Base-by-base conservation (phyloP, 2,888 invertebrate genomes). In the Nomada fucata region DNA sequence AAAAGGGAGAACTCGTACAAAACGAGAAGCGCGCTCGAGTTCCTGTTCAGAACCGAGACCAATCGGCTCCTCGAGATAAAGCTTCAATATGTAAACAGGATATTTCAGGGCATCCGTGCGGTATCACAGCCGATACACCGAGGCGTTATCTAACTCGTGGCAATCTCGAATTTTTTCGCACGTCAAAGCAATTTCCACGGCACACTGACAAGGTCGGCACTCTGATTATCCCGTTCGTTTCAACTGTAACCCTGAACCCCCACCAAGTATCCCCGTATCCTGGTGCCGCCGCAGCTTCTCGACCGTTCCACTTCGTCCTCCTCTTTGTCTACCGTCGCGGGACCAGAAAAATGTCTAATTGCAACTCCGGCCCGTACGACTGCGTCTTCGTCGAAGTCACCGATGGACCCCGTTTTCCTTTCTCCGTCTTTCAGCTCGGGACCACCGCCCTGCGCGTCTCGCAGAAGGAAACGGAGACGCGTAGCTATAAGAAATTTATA, bases 161-260 rank as follows among this genome's bases (percentile, higher is more conserved):
- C 63, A 52, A 63, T 79, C 76, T 69, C 82, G 68, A 52, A 53
- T 53, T 79, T 64, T 53, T 29, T 67, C 5, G 57, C 15, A 53
- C 26, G 29, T 74, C 70, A 55, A 68, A 68, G 64, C 64, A 76
- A 67, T 79, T 79, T 79, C 82, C 65, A 72, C 65, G 36, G 67
- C 4, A 63, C 80, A 50, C 47, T 61, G 80, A 78, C 82, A 88
- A 86, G 86, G 86, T 70, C 73, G 57, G 26, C 68, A 23, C 47
- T 59, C 73, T 42, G 76, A 61, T 79, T 82, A 55, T 77, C 72
- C 69, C 81, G 63, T 52, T 70, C 67, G 80, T 68, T 64, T 76
- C 84, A 65, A 65, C 63, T 65, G 79, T 88, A 90, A 89, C 90
- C 90, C 86, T 90, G 90, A 90, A 86, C 26, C 82, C 78, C 73